Evolutionary conservation across 2,113 vertebrate species (phyloP).

Genomic region (Anarhynchus alexandrinus): DNA sequence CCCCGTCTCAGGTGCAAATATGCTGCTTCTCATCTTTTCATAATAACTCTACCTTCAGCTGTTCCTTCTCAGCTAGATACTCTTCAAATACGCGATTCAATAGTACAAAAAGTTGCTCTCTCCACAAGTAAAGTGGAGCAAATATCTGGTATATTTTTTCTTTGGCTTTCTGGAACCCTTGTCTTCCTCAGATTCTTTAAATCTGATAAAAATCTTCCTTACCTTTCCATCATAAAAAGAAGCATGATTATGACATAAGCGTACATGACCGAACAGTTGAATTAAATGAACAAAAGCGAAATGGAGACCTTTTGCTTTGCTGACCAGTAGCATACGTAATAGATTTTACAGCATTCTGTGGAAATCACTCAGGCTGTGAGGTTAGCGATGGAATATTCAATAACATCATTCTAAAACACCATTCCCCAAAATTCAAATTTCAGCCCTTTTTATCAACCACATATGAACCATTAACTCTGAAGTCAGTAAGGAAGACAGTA

Average conservation of each 20-base stretch:
- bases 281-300: neutral
- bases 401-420: neutral
- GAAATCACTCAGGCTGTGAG: neutral
- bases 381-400: slow-evolving; percentile 19
- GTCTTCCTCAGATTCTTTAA: neutral
- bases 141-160: neutral
- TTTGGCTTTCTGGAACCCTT: neutral
- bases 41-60: neutral
- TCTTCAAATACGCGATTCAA: neutral
- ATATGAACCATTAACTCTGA: slow-evolving; percentile 54
- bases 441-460: slow-evolving; percentile 42
- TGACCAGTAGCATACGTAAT: neutral
- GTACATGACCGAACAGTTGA: neutral
- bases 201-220: neutral
- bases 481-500: slow-evolving; percentile 56
- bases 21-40: neutral
- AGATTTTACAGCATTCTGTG: neutral
- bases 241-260: neutral
- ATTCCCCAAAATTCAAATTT: slow-evolving; percentile 41
- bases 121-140: neutral
- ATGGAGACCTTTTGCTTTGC: neutral
- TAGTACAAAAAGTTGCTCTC: neutral
- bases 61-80: neutral
- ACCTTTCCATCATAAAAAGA: neutral
- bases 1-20: neutral